Percentiles rank a stretch among this genome's conserved stretches.
phyloP scores from a whole-genome alignment of 2,113 vertebrate species.

The Ptilorrhoa leucosticta region DNA sequence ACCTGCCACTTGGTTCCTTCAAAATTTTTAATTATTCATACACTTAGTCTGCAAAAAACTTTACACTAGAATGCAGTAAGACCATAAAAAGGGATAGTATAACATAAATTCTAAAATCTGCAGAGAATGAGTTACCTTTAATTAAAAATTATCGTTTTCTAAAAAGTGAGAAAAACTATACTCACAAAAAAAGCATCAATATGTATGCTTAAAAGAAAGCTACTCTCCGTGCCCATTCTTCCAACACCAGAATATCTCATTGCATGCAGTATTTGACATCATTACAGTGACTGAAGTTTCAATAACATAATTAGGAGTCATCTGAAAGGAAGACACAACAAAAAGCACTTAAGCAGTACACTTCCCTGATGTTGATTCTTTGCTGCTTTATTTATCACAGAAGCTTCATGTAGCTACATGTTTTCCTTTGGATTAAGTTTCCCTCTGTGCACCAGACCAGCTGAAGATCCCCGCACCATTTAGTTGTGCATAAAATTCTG shows the following conservation, averaged over 20 bases:
- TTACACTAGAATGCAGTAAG: not conserved
- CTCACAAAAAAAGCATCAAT: not conserved
- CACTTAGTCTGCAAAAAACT: not conserved
- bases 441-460: not conserved
- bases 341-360: not conserved
- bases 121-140: not conserved
- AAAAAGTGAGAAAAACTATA: not conserved
- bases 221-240: not conserved
- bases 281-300: not conserved
- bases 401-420: not conserved
- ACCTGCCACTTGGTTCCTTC: not conserved
- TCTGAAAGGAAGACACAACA: not conserved
- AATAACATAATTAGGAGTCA: not conserved
- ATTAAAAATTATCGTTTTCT: not conserved
- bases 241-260: not conserved
- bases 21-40: not conserved
- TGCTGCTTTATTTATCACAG: not conserved
- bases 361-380: not conserved
- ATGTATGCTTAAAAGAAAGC: not conserved
- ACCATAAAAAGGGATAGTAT: not conserved
- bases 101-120: not conserved
- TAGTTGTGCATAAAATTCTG: not conserved
- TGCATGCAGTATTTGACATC: not conserved
- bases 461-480: not conserved
- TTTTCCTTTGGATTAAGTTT: not conserved